A percentile compares a stretch with the other conserved stretches of the same genome.
Evolutionary conservation across 2,888 invertebrate genomes (phyloP).

Genomic region (Agrilus mali): DNA sequence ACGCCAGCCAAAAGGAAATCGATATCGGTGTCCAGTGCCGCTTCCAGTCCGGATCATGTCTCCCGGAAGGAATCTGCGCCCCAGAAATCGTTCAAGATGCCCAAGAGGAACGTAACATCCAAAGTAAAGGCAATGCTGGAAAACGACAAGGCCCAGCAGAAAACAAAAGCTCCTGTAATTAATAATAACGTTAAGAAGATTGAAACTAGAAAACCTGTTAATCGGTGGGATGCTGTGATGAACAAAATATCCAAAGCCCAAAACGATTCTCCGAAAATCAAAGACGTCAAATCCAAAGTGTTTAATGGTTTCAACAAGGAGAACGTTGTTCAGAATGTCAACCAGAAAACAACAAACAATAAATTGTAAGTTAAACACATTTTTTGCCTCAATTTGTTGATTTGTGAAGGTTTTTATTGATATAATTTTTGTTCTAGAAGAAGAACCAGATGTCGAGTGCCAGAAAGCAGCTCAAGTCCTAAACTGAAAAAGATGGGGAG

Average conservation of each 20-base stretch:
- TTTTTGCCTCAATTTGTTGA: constrained; percentile 1
- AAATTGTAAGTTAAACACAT: constrained; percentile 23
- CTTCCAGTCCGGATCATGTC: constrained; percentile 25
- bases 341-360: constrained; percentile 21
- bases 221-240: constrained; percentile 76
- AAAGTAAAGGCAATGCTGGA: constrained; percentile 64
- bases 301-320: constrained; percentile 20
- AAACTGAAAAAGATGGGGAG: constrained; percentile 30
- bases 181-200: constrained; percentile 44
- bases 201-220: constrained; percentile 40
- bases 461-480: constrained; percentile 45
- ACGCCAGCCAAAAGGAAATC: constrained; percentile 25
- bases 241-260: constrained; percentile 65
- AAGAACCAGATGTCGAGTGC: constrained; percentile 37
- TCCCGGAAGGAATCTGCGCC: constrained; percentile 38
- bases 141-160: constrained; percentile 39
- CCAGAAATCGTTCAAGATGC: constrained; percentile 61
- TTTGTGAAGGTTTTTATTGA: background rate
- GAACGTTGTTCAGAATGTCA: constrained; percentile 8
- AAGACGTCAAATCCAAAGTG: constrained; percentile 79
- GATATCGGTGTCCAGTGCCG: constrained; percentile 21
- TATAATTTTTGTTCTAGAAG: constrained; percentile 30
- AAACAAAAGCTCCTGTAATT: constrained; percentile 42
- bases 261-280: constrained; percentile 54
- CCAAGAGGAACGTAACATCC: constrained; percentile 62